Percentiles rank a stretch among this genome's conserved stretches.
phyloP scores from a whole-genome alignment of 2,113 vertebrate genomes.

The Albula glossodonta region DNA sequence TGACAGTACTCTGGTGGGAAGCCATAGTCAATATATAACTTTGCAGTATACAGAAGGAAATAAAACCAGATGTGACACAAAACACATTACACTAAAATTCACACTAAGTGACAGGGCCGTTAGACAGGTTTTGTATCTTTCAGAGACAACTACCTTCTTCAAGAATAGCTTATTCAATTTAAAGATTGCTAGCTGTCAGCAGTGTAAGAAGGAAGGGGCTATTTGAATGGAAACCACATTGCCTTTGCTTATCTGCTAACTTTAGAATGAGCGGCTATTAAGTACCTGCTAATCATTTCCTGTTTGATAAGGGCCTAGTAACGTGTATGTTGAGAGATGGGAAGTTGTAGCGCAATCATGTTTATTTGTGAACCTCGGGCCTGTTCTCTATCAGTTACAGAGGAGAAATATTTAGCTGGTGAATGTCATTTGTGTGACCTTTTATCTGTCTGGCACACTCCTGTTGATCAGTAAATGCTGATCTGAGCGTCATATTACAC shows the following conservation, averaged over 20 bases:
- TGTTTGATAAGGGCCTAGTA: constrained; percentile 5
- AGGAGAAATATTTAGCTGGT: not conserved
- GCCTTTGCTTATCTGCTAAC: constrained; percentile 1
- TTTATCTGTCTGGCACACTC: not conserved
- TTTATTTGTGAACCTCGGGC: not conserved
- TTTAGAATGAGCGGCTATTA: not conserved
- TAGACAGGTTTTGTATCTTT: too few species aligned
- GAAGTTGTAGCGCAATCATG: not conserved
- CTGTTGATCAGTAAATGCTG: not conserved
- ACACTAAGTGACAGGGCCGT: too few species aligned
- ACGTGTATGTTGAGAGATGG: not conserved
- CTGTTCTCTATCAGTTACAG: not conserved
- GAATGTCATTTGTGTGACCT: not conserved
- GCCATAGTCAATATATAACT: too few species aligned
- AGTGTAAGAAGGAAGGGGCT: not conserved
- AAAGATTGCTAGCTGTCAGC: not conserved
- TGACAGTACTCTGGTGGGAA: too few species aligned
- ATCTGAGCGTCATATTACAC: not conserved
- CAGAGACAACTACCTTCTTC: too few species aligned
- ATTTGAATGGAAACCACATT: not conserved
- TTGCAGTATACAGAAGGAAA: too few species aligned
- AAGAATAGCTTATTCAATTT: not conserved
- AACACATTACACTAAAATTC: too few species aligned
- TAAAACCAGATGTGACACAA: too few species aligned
- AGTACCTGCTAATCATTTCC: constrained; percentile 9